These are phyloP conservation scores for Chiroxiphia lanceolata DNA, from an alignment of 2,797 vertebrate species.

Conservation along the genomic window DNA sequence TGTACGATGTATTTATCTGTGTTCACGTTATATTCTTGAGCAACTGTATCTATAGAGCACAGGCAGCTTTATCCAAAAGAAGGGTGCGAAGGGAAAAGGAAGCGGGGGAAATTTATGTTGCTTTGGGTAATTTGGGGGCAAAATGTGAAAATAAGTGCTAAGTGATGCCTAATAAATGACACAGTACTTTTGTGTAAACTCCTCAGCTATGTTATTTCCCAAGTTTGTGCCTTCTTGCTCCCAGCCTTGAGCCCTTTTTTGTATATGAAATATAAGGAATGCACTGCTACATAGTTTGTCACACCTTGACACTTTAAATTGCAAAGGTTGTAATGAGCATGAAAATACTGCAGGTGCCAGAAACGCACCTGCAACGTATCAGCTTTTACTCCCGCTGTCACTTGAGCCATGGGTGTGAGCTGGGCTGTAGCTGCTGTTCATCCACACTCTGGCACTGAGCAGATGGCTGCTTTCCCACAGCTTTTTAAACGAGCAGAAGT, in stretches of 20 bases:
- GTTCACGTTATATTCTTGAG: slow-evolving; percentile 54
- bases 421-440: neutral
- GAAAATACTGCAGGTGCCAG: slow-evolving; percentile 7
- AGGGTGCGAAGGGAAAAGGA: slow-evolving; percentile 47
- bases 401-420: neutral
- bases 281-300: slow-evolving; percentile 52
- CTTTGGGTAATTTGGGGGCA: slow-evolving; percentile 44
- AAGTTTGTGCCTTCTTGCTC: slow-evolving; percentile 62
- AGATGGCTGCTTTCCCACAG: neutral
- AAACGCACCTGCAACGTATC: fast-evolving
- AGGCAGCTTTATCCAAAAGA: slow-evolving; percentile 57
- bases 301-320: slow-evolving; percentile 57
- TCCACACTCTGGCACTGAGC: neutral
- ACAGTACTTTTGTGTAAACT: slow-evolving; percentile 30
- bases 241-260: slow-evolving; percentile 45
- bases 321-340: slow-evolving; percentile 12
- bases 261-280: slow-evolving; percentile 52
- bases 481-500: neutral
- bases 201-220: slow-evolving; percentile 52
- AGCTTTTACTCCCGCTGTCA: slow-evolving; percentile 3
- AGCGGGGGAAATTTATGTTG: slow-evolving; percentile 11
- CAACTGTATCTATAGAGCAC: slow-evolving; percentile 58
- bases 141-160: slow-evolving; percentile 54
- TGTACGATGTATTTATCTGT: slow-evolving; percentile 63
- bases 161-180: slow-evolving; percentile 60